Base-by-base conservation (phyloP, 2,888 invertebrate species). In the Caenorhabditis sp. region DNA sequence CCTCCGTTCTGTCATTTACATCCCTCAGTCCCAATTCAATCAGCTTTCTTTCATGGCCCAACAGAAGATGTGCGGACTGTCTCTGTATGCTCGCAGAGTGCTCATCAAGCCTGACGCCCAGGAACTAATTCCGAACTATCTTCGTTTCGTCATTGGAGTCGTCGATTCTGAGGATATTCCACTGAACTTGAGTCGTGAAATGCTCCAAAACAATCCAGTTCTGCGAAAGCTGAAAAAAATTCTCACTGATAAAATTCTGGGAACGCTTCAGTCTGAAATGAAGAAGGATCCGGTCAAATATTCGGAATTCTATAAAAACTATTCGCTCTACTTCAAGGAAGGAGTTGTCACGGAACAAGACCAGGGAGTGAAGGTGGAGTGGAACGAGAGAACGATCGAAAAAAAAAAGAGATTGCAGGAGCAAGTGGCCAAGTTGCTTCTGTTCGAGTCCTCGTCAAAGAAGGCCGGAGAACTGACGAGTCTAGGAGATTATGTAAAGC, bases 121-220 rank as follows among this genome's bases (percentile, higher is more conserved):
- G 52, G 86, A 87, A 43, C 76, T 87, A n/a, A 78, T 87, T 63
- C 87, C 87, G 8, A 56, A 72, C 89, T 98, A 96, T 95, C 91
- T 98, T 83, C 92, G 97, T 85, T 98, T 98, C 90, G 92, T 98
- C 2, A 95, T 95, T 92, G 97, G 93, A 89, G 96, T 98, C 30
- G 95, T 98, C 15, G 98, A 98, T 91, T 96, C 96, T 0, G 98
- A 98, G 91, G 98, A 98, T 90, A 96, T 98, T 91, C 98, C 98
- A 43, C 91, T 98, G 65, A 98, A 98, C 92, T 92, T 98, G 76
- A 97, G 96, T 89, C 92, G 98, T 89, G 98, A 98, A 90, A 90
- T 98, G 73, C 91, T 98, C 53, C 98, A 98, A 90, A 96, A 98
- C 88, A 95, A 95, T 90, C 92, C 93, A 24, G 91, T 98, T 3